Conservation (phyloP, 2,888 invertebrate species). For the Hypomecis punctinalis region DNA sequence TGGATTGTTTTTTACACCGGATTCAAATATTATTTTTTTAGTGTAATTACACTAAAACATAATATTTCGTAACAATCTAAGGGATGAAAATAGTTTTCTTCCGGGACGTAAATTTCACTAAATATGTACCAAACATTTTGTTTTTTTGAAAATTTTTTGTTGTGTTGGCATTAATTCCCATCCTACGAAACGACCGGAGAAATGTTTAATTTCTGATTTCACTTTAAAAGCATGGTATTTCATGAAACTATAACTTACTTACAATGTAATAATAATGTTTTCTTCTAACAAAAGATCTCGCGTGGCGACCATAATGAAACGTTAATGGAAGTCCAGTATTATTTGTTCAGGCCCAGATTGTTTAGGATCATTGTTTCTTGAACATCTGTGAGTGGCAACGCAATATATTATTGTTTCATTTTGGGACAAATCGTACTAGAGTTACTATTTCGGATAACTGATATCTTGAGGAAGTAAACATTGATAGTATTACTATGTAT, state of each 20-base stretch:
- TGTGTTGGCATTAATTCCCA: no score
- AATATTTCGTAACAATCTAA: no score
- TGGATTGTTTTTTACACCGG: no score
- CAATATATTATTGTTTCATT: conserved; percentile 23
- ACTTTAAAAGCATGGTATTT: not conserved
- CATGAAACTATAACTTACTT: not conserved
- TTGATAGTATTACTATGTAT: not conserved
- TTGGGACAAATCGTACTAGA: conserved; percentile 14
- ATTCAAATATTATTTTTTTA: no score
- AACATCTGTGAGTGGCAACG: conserved; percentile 30
- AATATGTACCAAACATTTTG: no score
- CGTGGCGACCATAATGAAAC: conserved; percentile 23
- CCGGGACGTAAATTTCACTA: no score
- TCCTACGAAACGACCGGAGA: no score
- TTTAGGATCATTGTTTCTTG: conserved; percentile 28
- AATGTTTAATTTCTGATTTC: no score
- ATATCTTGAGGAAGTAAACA: conserved; percentile 12
- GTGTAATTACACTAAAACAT: no score
- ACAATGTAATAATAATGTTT: not conserved
- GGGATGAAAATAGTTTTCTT: no score
- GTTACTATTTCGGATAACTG: conserved; percentile 5
- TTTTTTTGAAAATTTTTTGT: no score
- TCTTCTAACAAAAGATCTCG: conserved; percentile 16
- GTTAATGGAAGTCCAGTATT: conserved; percentile 31
- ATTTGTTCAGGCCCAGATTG: conserved; percentile 31